Percentiles rank a stretch among this genome's conserved stretches.
phyloP scores from a whole-genome alignment of 1,140 invertebrate species.

The Oscheius sp. region DNA sequence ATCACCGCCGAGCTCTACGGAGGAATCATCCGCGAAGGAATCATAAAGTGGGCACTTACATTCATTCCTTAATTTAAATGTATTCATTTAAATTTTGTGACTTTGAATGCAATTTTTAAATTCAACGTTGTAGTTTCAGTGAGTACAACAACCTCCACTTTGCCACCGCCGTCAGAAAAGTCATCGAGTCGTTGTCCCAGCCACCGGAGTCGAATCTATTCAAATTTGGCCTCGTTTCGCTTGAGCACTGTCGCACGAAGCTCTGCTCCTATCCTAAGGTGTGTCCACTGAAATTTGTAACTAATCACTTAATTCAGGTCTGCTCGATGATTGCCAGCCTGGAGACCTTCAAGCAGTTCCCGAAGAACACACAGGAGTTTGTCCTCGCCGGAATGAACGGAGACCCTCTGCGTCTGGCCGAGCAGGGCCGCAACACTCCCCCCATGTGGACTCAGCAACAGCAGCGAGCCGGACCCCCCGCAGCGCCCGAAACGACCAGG shows the following conservation, averaged over 20 bases:
- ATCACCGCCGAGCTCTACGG: slow-evolving; percentile 96
- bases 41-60: slow-evolving; percentile 68
- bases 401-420: slow-evolving; percentile 17
- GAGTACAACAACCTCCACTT: slow-evolving; percentile 49
- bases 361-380: slow-evolving; percentile 45
- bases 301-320: slow-evolving; percentile 36
- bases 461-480: neutral
- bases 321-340: slow-evolving; percentile 52
- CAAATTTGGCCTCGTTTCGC: slow-evolving; percentile 54
- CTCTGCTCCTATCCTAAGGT: slow-evolving; percentile 51
- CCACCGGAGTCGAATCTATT: slow-evolving; percentile 43
- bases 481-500: too few species aligned
- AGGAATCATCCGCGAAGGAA: slow-evolving; percentile 90
- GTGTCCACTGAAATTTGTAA: neutral
- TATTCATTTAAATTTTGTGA: too few species aligned
- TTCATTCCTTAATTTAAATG: slow-evolving; percentile 64
- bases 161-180: slow-evolving; percentile 53
- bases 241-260: slow-evolving; percentile 48
- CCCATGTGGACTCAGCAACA: slow-evolving; percentile 42
- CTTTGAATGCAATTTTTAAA: too few species aligned
- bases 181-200: slow-evolving; percentile 50
- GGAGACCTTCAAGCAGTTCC: slow-evolving; percentile 47
- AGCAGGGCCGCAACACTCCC: slow-evolving; percentile 42
- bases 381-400: slow-evolving; percentile 44
- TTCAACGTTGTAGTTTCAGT: neutral